Conservation (phyloP, 2,113 vertebrate genomes). For the Hydrolagus affinis region DNA sequence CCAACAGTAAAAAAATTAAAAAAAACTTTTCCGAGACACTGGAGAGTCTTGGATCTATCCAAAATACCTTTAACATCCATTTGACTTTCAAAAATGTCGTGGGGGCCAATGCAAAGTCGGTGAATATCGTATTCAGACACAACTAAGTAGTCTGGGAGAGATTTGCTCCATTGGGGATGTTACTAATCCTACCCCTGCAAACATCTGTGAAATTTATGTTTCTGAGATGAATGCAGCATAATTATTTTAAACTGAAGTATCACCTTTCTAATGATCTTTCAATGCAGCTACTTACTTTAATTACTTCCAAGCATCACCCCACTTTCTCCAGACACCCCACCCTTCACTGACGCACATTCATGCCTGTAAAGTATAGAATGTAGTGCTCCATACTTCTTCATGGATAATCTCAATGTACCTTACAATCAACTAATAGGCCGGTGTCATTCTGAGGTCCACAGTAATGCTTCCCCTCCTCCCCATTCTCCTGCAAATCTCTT, state of each 20-base stretch:
- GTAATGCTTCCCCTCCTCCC: not conserved
- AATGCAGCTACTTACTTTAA: not conserved
- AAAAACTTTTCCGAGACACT: not conserved
- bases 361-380: not conserved
- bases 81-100: not conserved
- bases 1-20: not conserved
- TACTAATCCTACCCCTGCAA: not conserved
- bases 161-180: constrained; percentile 8
- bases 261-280: not conserved
- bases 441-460: not conserved
- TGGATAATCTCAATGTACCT: not conserved
- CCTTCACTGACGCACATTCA: not conserved
- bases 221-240: not conserved
- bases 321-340: not conserved
- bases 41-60: not conserved
- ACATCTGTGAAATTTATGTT: not conserved
- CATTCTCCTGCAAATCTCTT: not conserved
- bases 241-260: not conserved
- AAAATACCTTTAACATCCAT: not conserved
- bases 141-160: constrained; percentile 2
- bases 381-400: too few relatives aligned
- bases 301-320: not conserved
- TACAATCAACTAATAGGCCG: not conserved
- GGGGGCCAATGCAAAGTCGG: not conserved
- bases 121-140: constrained; percentile 20